These are phyloP conservation scores for Cyclina sinensis DNA, from an alignment of 1,140 invertebrate species.

Conservation along the genomic window DNA sequence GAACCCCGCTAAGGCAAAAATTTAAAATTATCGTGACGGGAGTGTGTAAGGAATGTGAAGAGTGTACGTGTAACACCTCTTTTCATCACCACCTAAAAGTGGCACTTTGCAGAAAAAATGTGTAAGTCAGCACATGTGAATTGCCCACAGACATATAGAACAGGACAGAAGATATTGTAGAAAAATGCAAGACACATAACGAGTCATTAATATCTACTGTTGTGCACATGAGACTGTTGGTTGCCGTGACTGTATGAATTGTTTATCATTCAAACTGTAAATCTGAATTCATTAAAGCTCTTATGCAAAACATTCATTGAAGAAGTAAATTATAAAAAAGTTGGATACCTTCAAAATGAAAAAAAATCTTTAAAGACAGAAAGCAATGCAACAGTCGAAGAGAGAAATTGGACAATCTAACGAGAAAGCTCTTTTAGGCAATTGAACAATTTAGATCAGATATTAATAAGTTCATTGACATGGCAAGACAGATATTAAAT, in stretches of 20 bases:
- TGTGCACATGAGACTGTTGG: not conserved
- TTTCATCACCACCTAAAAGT: not conserved
- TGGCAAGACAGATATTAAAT: not conserved
- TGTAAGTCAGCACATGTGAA: not conserved
- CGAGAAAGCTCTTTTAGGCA: not conserved
- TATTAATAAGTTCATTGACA: not conserved
- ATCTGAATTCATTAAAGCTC: not conserved
- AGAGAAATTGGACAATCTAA: not conserved
- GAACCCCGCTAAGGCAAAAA: not conserved
- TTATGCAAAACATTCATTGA: not conserved
- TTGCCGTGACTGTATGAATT: slow-evolving; percentile 13
- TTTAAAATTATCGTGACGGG: not conserved
- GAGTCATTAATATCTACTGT: not conserved
- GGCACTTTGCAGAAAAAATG: not conserved
- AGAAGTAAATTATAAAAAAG: not conserved
- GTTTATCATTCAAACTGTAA: slow-evolving; percentile 1
- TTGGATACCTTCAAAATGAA: not conserved
- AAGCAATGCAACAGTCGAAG: not conserved
- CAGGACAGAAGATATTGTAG: not conserved
- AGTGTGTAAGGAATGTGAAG: not conserved
- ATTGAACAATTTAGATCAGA: not conserved
- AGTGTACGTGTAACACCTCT: not conserved
- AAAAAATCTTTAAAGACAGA: too few relatives aligned
- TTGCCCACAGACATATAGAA: not conserved
- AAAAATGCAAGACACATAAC: not conserved